These are phyloP conservation scores for Copsychus sechellarum DNA, from an alignment of 2,113 vertebrate species.

Conservation along the genomic window DNA sequence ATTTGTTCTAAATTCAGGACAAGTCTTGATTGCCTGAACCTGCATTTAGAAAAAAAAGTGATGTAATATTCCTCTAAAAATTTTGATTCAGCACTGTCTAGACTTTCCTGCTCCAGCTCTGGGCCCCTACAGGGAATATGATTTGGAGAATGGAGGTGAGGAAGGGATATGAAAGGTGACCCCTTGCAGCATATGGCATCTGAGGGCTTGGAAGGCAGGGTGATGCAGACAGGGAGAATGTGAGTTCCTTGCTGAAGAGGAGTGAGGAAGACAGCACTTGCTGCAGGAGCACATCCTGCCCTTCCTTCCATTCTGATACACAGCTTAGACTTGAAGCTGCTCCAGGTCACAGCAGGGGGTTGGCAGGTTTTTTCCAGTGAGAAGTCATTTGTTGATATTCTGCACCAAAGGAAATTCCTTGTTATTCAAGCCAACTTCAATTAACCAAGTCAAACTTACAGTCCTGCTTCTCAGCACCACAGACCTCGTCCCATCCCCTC, in stretches of 20 bases:
- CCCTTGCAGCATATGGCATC: background rate
- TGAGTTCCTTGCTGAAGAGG: background rate
- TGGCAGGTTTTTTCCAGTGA: background rate
- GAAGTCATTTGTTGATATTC: background rate
- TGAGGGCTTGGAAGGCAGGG: background rate
- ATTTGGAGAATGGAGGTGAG: background rate
- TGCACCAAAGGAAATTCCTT: background rate
- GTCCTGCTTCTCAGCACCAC: background rate
- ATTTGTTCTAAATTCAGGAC: background rate
- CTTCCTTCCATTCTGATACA: background rate
- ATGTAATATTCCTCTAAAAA: background rate
- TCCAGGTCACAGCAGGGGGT: background rate
- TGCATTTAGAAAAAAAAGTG: background rate
- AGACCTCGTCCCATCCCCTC: background rate
- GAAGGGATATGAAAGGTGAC: background rate
- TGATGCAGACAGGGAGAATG: background rate
- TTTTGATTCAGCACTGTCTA: background rate
- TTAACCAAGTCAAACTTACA: background rate
- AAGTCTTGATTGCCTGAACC: background rate
- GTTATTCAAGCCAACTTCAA: background rate
- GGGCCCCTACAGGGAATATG: fast-evolving
- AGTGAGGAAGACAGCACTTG: background rate
- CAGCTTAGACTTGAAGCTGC: background rate
- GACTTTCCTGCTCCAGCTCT: background rate
- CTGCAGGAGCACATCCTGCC: background rate